These are phyloP conservation scores for Antrozous pallidus DNA, from an alignment of 2,797 vertebrate genomes.

Conservation along the genomic window DNA sequence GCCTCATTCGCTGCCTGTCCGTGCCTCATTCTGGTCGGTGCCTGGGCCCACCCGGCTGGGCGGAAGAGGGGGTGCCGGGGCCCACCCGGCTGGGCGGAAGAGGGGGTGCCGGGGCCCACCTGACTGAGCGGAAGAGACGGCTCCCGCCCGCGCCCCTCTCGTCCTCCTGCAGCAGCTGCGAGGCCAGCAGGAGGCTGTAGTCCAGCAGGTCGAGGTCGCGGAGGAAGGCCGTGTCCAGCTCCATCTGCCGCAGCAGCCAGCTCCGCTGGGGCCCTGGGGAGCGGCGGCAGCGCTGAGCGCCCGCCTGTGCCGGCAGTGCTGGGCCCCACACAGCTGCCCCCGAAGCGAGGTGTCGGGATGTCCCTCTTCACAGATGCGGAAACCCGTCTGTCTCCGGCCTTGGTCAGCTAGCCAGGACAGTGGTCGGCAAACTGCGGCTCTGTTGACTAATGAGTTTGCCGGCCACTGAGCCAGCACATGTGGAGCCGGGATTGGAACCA, in stretches of 20 bases:
- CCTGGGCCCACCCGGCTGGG: constrained; percentile 82
- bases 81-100: constrained; percentile 85
- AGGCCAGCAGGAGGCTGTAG: constrained; percentile 91
- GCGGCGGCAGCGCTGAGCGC: neutral
- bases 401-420: too few relatives aligned
- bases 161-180: constrained; percentile 87
- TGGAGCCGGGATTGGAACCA: neutral
- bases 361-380: neutral
- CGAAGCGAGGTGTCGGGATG: neutral
- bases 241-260: constrained; percentile 89
- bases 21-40: neutral
- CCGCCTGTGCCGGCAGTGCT: neutral
- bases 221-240: constrained; percentile 89
- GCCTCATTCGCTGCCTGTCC: neutral
- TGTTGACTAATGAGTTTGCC: too few relatives aligned
- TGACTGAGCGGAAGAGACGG: constrained; percentile 80
- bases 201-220: constrained; percentile 88
- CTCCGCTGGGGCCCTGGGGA: constrained; percentile 84
- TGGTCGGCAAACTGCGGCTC: too few relatives aligned
- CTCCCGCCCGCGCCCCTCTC: constrained; percentile 82
- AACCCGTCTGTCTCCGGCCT: neutral
- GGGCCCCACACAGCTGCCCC: neutral
- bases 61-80: constrained; percentile 73
- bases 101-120: constrained; percentile 79
- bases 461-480: too few relatives aligned